These are phyloP conservation scores for Chymomyza costata DNA, from an alignment of 1,140 invertebrate genomes.

Conservation along the genomic window DNA sequence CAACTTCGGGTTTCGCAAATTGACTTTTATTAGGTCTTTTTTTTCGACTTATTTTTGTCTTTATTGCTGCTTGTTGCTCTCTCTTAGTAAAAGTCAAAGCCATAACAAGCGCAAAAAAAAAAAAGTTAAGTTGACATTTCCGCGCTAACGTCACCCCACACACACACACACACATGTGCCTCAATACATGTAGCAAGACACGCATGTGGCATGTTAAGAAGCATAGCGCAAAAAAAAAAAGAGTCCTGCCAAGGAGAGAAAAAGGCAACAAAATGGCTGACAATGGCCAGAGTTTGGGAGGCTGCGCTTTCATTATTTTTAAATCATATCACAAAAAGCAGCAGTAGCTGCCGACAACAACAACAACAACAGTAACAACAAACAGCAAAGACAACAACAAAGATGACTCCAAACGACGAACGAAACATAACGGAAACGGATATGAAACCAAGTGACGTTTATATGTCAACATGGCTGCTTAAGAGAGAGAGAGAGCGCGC, in stretches of 20 bases:
- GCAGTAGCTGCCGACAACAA: too few relatives aligned
- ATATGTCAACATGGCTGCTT: conserved; percentile 21
- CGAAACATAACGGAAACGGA: conserved; percentile 48
- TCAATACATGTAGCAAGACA: neutral
- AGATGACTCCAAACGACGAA: neutral
- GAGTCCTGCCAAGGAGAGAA: neutral
- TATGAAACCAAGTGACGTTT: conserved; percentile 60
- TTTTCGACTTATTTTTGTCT: too few relatives aligned
- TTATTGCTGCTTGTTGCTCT: neutral
- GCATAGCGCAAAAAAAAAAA: neutral
- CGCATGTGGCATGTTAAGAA: neutral
- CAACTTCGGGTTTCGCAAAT: too few relatives aligned
- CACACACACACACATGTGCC: conserved; percentile 11
- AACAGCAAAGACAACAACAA: neutral
- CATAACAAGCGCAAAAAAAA: conserved; percentile 29
- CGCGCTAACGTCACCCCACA: conserved; percentile 7
- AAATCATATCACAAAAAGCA: conserved; percentile 62
- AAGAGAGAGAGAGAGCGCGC: neutral
- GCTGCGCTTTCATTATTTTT: conserved; percentile 67
- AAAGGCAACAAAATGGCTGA: conserved; percentile 22
- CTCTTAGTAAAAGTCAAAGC: neutral
- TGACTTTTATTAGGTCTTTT: too few relatives aligned
- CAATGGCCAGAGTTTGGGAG: conserved; percentile 24
- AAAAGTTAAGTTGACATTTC: conserved; percentile 70
- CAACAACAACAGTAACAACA: neutral